Percentiles rank a stretch among this genome's conserved stretches.
These are phyloP conservation scores for Meriones psammophilus DNA, from an alignment of 2,797 vertebrate species.

Conservation along the genomic window DNA sequence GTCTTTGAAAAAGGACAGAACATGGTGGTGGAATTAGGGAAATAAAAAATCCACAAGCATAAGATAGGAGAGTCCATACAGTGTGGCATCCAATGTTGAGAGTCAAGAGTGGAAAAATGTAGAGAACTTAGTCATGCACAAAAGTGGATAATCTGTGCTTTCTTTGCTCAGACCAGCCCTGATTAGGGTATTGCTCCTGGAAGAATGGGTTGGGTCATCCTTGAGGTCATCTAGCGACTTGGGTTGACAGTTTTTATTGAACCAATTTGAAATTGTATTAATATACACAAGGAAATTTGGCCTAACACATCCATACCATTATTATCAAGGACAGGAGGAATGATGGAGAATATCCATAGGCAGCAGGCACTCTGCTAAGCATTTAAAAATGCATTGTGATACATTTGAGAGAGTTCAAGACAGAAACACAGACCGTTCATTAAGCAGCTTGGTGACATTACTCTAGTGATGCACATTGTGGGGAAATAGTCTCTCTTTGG, in stretches of 20 bases:
- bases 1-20: conserved; percentile 31
- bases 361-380: not conserved
- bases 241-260: not conserved
- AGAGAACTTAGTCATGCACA: not conserved
- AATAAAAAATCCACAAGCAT: not conserved
- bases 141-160: not conserved
- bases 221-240: not conserved
- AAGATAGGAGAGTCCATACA: not conserved
- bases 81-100: not conserved
- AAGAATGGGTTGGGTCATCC: not conserved
- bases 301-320: not conserved
- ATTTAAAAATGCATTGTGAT: not conserved
- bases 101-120: not conserved
- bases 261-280: not conserved
- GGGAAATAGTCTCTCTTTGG: not conserved
- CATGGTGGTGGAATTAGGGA: not conserved
- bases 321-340: not conserved
- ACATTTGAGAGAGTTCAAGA: not conserved
- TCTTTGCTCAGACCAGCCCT: not conserved
- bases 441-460: not conserved
- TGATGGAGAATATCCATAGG: not conserved
- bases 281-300: not conserved
- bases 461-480: not conserved
- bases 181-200: not conserved
- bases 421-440: not conserved